Evolutionary conservation across 2,797 vertebrate genomes (phyloP).

Genomic region (Rhynchonycteris naso): DNA sequence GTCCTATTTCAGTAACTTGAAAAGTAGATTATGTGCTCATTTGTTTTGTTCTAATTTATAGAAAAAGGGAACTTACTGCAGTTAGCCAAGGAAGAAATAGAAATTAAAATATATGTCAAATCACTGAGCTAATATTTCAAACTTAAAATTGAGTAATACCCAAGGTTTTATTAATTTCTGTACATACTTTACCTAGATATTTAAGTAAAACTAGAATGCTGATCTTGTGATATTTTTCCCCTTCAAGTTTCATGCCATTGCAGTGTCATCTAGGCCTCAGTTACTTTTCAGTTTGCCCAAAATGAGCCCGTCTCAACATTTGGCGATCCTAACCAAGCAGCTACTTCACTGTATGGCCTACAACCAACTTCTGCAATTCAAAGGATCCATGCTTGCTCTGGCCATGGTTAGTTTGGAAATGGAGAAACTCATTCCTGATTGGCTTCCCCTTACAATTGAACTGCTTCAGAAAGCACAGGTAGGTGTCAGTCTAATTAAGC

Average conservation of each 20-base stretch:
- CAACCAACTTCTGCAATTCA: constrained; percentile 92
- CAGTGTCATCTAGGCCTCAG: constrained; percentile 90
- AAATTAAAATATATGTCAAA: constrained; percentile 41
- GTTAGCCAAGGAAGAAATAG: constrained; percentile 39
- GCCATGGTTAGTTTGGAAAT: constrained; percentile 96
- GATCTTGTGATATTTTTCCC: constrained; percentile 22
- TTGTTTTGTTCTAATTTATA: constrained; percentile 51
- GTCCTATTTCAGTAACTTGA: constrained; percentile 38
- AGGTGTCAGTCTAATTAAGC: constrained; percentile 33
- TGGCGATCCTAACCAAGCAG: constrained; percentile 91
- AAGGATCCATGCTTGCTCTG: constrained; percentile 96
- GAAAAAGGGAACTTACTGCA: constrained; percentile 33
- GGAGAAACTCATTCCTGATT: constrained; percentile 96
- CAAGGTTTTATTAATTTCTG: background rate
- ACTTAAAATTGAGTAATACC: background rate
- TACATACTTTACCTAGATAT: background rate
- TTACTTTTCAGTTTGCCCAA: constrained; percentile 88
- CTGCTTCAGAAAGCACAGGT: constrained; percentile 93
- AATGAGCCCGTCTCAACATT: constrained; percentile 92
- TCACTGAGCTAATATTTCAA: background rate
- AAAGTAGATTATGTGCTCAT: background rate
- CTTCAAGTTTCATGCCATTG: constrained; percentile 93
- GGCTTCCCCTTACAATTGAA: constrained; percentile 95
- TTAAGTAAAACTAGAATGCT: constrained; percentile 47
- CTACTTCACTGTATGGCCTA: constrained; percentile 94